Evolutionary conservation across 2,888 invertebrate genomes (phyloP), one percentile per base, ranked within the genome.

Genomic region (Nomada lathburiana): DNA sequence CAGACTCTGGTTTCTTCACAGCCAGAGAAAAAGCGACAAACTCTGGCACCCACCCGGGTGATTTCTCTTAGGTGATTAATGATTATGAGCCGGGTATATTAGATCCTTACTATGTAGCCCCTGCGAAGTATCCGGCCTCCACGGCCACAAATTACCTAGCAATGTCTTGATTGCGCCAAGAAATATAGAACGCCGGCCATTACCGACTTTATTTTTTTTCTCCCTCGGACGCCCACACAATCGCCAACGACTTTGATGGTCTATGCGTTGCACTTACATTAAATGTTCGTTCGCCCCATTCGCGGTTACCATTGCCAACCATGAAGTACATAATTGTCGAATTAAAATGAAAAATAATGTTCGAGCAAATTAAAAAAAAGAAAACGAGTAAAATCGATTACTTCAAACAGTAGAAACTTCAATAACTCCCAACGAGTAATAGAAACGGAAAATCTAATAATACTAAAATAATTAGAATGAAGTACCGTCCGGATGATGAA

Each of bases 31-130:
- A 82, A 76, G 73, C 78, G 72, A 76, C 68, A 74, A 84, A 80
- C 72, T 57, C 76, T 76, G 76, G 68, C 74, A 52, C 70, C 73
- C 60, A 44, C 23, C 83, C 63, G 57, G 75, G 80, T 67, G 80
- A 85, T 83, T 86, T 86, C 75, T 81, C 89, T 87, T 72, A 80
- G n/a, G 93, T 93, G 93, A 93, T 93, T 93, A 93, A 93, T 93
- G 93, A 92, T 93, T 93, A 93, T 92, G 92, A 93, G 91, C 89
- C 87, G 89, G 89, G 90, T 93, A 91, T 92, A 93, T 93, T 93
- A 93, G 91, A 91, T 90, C 86, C 88, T 89, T 86, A 83, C 70
- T 64, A 76, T 79, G 76, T 78, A 88, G 89, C 90, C 89, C 89
- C 89, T 83, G 55, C 67, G 73, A 73, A 76, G 77, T 83, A 80